Evolutionary conservation across 2,113 vertebrate species (phyloP).

Genomic region (Epinephelus fuscoguttatus): DNA sequence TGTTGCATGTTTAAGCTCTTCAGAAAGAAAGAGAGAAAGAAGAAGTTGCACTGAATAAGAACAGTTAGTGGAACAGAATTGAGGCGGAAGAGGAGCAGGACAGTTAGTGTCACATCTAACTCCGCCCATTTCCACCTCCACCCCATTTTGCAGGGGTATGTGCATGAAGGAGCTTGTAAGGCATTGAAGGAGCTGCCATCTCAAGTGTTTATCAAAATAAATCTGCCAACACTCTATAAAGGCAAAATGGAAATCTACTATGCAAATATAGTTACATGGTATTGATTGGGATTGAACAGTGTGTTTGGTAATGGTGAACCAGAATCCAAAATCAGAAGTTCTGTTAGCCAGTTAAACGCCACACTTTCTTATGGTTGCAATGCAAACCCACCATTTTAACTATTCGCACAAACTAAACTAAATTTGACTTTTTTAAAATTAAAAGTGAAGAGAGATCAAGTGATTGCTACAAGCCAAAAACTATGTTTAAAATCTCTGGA

Average conservation of each 20-base stretch:
- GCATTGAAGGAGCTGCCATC: too few species aligned
- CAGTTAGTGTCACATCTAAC: neutral
- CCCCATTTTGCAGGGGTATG: neutral
- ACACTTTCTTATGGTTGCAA: neutral
- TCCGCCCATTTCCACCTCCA: neutral
- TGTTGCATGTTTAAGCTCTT: neutral
- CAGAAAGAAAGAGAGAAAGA: neutral
- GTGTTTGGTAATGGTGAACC: neutral
- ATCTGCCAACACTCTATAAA: neutral
- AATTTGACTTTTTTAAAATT: too few species aligned
- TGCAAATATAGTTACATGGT: neutral
- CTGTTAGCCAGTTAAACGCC: neutral
- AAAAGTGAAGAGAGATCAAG: neutral
- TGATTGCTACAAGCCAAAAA: neutral
- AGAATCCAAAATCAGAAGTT: neutral
- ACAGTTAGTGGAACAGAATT: neutral
- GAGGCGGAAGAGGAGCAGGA: neutral
- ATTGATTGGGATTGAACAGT: neutral
- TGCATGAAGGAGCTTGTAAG: neutral
- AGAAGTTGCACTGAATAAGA: neutral
- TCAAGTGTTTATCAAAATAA: neutral
- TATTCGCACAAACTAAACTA: too few species aligned
- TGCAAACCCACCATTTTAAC: neutral
- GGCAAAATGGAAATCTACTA: constrained; percentile 3
- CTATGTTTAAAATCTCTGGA: neutral